A percentile compares a stretch with the other conserved stretches of the same genome.
Conservation (phyloP, 2,888 invertebrate genomes). For the Amiota communis region DNA sequence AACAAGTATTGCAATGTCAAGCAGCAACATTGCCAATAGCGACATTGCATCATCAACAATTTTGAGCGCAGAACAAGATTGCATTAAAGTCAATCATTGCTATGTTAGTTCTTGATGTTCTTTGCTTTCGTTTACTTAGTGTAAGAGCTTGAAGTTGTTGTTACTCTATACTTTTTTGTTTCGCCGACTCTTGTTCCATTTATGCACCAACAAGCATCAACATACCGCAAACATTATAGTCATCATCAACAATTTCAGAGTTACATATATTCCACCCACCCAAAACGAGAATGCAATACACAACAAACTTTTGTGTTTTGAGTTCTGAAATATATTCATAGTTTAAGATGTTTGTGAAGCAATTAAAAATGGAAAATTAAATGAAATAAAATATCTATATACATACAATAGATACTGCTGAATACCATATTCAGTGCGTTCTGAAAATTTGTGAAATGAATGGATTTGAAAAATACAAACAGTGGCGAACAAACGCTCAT, state of each 20-base stretch:
- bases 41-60: constrained; percentile 23
- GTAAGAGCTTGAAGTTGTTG: constrained; percentile 11
- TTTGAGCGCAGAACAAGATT: constrained; percentile 25
- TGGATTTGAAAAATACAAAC: too few relatives aligned
- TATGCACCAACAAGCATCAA: constrained; percentile 50
- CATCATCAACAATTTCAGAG: constrained; percentile 1
- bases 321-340: too few relatives aligned
- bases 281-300: too few relatives aligned
- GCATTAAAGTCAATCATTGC: constrained; percentile 37
- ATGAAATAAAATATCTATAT: too few relatives aligned
- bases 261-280: too few relatives aligned
- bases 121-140: constrained; percentile 33
- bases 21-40: constrained; percentile 22
- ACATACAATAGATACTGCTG: too few relatives aligned
- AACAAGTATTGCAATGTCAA: constrained; percentile 51
- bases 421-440: too few relatives aligned
- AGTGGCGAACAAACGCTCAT: too few relatives aligned
- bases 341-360: too few relatives aligned
- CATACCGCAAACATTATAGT: neutral
- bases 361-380: too few relatives aligned
- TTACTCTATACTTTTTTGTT: constrained; percentile 26
- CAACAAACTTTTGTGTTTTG: too few relatives aligned
- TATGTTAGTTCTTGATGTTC: constrained; percentile 26
- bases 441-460: too few relatives aligned
- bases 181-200: constrained; percentile 52